These are phyloP conservation scores for Cosmia trapezina DNA, from an alignment of 2,888 invertebrate genomes.

Conservation along the genomic window DNA sequence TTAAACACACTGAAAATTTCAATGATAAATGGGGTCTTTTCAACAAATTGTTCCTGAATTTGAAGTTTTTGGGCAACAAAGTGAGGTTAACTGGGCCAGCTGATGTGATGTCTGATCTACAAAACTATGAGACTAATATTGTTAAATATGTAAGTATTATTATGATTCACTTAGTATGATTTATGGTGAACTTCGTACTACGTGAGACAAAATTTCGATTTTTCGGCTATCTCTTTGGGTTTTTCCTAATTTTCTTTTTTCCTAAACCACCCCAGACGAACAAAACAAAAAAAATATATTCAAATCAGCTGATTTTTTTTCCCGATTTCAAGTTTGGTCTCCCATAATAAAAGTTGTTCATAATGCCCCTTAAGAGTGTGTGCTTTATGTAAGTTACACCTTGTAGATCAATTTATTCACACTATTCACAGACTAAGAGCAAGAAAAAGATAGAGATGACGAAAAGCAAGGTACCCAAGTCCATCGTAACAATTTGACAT, in stretches of 20 bases:
- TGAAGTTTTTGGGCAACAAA: constrained; percentile 93
- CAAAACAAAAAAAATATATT: too few relatives aligned
- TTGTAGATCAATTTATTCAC: not conserved
- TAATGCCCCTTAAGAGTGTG: too few relatives aligned
- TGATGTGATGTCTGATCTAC: constrained; percentile 92
- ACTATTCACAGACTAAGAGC: not conserved
- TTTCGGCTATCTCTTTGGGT: too few relatives aligned
- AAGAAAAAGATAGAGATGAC: not conserved
- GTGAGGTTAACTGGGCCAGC: constrained; percentile 92
- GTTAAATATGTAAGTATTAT: constrained; percentile 85
- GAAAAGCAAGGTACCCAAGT: not conserved
- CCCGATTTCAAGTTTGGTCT: too few relatives aligned
- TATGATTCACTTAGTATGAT: too few relatives aligned
- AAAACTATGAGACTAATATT: constrained; percentile 91
- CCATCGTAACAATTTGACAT: constrained; percentile 1
- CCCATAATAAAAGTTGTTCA: too few relatives aligned
- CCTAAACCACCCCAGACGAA: too few relatives aligned
- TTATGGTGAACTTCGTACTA: too few relatives aligned
- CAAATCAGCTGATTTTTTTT: too few relatives aligned
- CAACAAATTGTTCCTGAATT: constrained; percentile 91
- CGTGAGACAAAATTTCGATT: too few relatives aligned
- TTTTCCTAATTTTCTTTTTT: too few relatives aligned
- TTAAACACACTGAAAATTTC: constrained; percentile 88
- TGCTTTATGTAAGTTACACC: too few relatives aligned
- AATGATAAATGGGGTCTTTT: constrained; percentile 89